These are phyloP conservation scores for Cyprinus carpio DNA, from an alignment of 2,113 vertebrate species.

Conservation along the genomic window DNA sequence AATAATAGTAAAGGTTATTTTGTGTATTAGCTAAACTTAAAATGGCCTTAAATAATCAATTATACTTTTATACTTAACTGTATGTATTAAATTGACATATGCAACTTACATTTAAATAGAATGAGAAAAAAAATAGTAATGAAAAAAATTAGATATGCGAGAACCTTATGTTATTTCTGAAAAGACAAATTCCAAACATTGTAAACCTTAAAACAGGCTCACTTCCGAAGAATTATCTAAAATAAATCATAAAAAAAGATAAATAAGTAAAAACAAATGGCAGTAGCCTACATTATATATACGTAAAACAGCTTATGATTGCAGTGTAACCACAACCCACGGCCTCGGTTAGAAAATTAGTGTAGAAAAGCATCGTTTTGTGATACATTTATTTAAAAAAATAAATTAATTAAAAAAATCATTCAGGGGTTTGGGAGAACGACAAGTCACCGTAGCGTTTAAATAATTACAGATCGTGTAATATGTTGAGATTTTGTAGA, in stretches of 20 bases:
- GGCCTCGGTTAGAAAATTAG: neutral
- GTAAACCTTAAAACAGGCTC: neutral
- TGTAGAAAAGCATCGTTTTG: constrained; percentile 8
- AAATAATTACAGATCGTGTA: constrained; percentile 1
- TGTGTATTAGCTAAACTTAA: neutral
- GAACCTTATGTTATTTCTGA: too few relatives aligned
- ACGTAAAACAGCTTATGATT: neutral
- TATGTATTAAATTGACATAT: neutral
- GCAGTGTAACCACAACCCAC: neutral
- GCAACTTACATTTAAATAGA: too few relatives aligned
- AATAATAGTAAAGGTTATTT: too few relatives aligned
- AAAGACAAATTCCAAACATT: too few relatives aligned
- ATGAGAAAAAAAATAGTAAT: too few relatives aligned
- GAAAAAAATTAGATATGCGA: too few relatives aligned
- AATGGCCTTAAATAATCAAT: too few relatives aligned
- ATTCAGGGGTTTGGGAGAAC: neutral
- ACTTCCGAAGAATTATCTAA: neutral
- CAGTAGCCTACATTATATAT: neutral
- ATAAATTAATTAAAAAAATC: neutral
- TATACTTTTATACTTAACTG: neutral
- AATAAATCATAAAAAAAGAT: neutral
- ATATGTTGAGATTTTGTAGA: constrained; percentile 4
- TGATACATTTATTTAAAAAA: constrained; percentile 4
- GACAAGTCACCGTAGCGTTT: constrained; percentile 27
- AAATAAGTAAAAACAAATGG: neutral